These are phyloP conservation scores for Crax fasciolata DNA, from an alignment of 2,797 vertebrate genomes.

Conservation along the genomic window DNA sequence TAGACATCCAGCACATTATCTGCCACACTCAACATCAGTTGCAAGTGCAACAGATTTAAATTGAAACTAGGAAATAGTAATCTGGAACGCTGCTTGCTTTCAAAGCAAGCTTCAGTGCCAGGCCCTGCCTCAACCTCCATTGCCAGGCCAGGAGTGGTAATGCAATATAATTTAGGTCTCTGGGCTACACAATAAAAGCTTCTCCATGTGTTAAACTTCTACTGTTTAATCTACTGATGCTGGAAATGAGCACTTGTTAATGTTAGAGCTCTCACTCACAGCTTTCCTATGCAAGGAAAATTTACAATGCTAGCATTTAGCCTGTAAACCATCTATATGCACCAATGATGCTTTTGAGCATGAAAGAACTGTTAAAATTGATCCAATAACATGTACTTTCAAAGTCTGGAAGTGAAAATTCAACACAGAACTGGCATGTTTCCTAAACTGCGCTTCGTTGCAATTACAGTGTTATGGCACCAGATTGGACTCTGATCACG, in stretches of 20 bases:
- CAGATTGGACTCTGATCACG: neutral
- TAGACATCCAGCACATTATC: neutral
- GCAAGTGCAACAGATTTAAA: constrained; percentile 35
- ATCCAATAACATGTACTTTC: neutral
- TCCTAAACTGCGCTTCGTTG: neutral
- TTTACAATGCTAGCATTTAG: neutral
- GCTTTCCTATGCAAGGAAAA: constrained; percentile 1
- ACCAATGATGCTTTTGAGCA: neutral
- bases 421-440: neutral
- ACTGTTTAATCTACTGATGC: neutral
- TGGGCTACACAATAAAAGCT: constrained; percentile 34
- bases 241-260: constrained; percentile 51
- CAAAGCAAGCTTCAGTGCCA: constrained; percentile 2
- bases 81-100: constrained; percentile 17
- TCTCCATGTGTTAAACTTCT: constrained; percentile 39
- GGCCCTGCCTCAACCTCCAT: constrained; percentile 23
- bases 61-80: constrained; percentile 51
- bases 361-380: neutral
- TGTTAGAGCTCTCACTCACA: neutral
- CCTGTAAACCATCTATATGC: neutral
- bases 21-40: constrained; percentile 24
- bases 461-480: neutral
- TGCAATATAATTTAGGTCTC: constrained; percentile 19
- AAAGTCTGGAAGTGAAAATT: neutral
- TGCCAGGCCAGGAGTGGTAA: constrained; percentile 31